Evolutionary conservation across 2,113 vertebrate genomes (phyloP).

Genomic region (Poeciliopsis retropinna): DNA sequence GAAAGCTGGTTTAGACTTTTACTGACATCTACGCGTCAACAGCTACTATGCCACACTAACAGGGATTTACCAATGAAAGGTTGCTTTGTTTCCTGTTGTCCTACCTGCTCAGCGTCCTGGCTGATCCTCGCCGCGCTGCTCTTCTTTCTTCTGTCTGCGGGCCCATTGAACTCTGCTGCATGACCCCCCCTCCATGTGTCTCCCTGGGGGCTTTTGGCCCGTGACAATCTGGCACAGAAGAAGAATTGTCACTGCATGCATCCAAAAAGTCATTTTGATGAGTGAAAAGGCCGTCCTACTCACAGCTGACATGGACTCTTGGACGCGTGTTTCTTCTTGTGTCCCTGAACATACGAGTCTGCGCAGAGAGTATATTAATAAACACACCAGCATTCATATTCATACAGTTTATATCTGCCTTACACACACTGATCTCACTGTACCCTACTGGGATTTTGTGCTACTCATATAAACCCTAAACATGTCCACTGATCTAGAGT

Average conservation of each 20-base stretch:
- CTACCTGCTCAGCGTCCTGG: conserved; percentile 84
- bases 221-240: conserved; percentile 25
- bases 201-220: conserved; percentile 79
- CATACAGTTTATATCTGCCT: too few relatives aligned
- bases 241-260: background rate
- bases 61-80: background rate
- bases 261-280: too few relatives aligned
- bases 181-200: conserved; percentile 78
- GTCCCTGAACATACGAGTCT: conserved; percentile 82
- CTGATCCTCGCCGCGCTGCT: conserved; percentile 72
- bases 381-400: too few relatives aligned
- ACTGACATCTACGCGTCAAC: too few relatives aligned
- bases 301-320: conserved; percentile 86
- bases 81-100: background rate
- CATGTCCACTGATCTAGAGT: background rate
- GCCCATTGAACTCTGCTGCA: conserved; percentile 81
- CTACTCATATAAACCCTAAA: too few relatives aligned
- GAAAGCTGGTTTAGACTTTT: too few relatives aligned
- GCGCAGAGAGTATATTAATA: conserved; percentile 13
- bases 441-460: too few relatives aligned
- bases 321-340: conserved; percentile 86
- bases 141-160: conserved; percentile 86
- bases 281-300: background rate
- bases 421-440: too few relatives aligned
- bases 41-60: too few relatives aligned